Conservation (phyloP, 1,140 invertebrate genomes). For the Thaumatotibia leucotreta region DNA sequence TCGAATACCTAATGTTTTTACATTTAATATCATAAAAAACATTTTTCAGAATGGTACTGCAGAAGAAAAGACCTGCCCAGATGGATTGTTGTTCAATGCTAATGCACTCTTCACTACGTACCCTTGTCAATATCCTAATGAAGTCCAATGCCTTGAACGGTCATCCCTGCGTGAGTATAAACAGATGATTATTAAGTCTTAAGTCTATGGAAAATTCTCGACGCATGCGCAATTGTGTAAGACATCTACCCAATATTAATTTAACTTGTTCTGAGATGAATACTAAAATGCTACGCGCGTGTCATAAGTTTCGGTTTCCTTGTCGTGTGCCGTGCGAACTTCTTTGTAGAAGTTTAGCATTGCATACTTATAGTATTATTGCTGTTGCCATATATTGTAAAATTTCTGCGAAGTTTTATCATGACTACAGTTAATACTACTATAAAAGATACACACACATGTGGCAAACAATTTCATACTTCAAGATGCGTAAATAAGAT, state of each 20-base stretch:
- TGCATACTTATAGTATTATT: neutral
- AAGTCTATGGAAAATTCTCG: slow-evolving; percentile 1
- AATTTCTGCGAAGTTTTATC: neutral
- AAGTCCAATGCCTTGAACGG: slow-evolving; percentile 85
- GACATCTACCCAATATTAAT: neutral
- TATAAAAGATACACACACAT: neutral
- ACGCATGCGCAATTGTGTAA: neutral
- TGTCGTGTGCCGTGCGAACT: neutral
- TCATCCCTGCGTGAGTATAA: slow-evolving; percentile 82
- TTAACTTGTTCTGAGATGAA: neutral
- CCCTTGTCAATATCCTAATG: slow-evolving; percentile 90
- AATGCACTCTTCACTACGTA: slow-evolving; percentile 82
- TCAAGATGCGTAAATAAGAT: neutral
- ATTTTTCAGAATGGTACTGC: slow-evolving; percentile 80
- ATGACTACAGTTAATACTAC: too few relatives aligned
- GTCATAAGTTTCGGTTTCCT: neutral
- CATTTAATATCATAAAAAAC: slow-evolving; percentile 80
- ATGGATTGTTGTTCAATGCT: slow-evolving; percentile 90
- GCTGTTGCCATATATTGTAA: neutral
- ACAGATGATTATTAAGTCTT: neutral
- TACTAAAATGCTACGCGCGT: neutral
- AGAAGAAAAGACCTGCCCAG: slow-evolving; percentile 88
- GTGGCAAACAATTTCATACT: neutral
- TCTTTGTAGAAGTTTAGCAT: neutral
- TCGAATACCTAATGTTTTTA: too few relatives aligned